phyloP scores from a whole-genome alignment of 2,888 invertebrate genomes.

The Anorthoa munda region DNA sequence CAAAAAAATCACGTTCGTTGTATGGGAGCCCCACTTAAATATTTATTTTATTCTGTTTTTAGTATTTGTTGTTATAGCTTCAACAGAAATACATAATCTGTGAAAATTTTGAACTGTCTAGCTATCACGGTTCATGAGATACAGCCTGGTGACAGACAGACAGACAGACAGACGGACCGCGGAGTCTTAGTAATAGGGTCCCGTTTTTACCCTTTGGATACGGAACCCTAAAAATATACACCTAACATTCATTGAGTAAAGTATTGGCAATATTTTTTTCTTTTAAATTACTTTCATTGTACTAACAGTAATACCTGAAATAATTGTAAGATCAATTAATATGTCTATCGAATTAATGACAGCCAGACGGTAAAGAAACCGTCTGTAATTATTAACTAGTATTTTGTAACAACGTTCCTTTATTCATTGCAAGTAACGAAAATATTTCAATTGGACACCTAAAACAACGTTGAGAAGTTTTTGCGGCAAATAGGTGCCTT shows the following conservation, averaged over 20 bases:
- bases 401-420: slow-evolving; percentile 14
- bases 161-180: too few species aligned
- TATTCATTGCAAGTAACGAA: slow-evolving; percentile 1
- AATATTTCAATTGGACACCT: slow-evolving; percentile 42
- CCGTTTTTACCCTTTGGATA: too few species aligned
- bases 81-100: too few species aligned
- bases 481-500: slow-evolving; percentile 11
- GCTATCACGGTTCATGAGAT: too few species aligned
- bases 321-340: slow-evolving; percentile 41
- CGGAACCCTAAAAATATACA: too few species aligned
- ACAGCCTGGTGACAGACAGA: too few species aligned
- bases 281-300: not conserved
- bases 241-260: not conserved
- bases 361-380: slow-evolving; percentile 39
- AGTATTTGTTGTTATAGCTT: too few species aligned
- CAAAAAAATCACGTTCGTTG: too few species aligned
- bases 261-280: not conserved
- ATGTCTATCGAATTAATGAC: slow-evolving; percentile 29
- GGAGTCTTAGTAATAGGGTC: too few species aligned
- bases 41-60: too few species aligned
- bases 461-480: slow-evolving; percentile 2
- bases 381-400: slow-evolving; percentile 6
- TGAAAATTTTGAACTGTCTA: too few species aligned
- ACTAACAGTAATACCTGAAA: not conserved
- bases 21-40: too few species aligned